phyloP scores from a whole-genome alignment of 1,140 invertebrate genomes.

The Chironomus tepperi region DNA sequence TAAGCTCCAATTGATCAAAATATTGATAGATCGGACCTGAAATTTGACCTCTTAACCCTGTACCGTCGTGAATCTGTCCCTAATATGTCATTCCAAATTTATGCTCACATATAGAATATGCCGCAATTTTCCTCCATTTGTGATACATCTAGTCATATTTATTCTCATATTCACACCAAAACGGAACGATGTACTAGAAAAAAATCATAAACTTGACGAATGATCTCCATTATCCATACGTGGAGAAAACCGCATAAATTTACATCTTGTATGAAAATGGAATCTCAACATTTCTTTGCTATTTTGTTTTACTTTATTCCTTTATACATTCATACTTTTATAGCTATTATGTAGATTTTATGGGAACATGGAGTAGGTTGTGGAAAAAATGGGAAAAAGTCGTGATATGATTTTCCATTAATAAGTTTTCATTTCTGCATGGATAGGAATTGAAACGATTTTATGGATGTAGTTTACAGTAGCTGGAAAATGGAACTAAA shows the following conservation, averaged over 20 bases:
- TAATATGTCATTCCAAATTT: no score
- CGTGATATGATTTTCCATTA: slow-evolving; percentile 33
- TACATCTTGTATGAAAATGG: slow-evolving; percentile 12
- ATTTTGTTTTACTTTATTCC: neutral
- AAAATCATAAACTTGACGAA: slow-evolving; percentile 18
- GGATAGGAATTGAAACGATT: no score
- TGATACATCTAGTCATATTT: neutral
- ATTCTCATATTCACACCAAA: neutral
- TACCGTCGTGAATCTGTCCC: no score
- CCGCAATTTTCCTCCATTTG: neutral
- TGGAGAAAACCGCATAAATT: slow-evolving; percentile 17
- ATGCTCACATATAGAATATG: neutral
- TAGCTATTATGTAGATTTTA: neutral
- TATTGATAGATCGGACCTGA: no score
- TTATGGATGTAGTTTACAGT: no score
- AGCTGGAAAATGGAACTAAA: no score
- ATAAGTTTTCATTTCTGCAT: no score
- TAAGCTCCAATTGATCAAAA: no score
- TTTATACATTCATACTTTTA: neutral
- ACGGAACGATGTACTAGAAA: neutral
- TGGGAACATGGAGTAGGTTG: neutral
- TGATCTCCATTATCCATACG: slow-evolving; percentile 23
- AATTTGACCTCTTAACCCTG: no score
- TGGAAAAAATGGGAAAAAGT: slow-evolving; percentile 19
- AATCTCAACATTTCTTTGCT: neutral